phyloP scores from a whole-genome alignment of 1,140 invertebrate genomes.

The Mamestra configurata region DNA sequence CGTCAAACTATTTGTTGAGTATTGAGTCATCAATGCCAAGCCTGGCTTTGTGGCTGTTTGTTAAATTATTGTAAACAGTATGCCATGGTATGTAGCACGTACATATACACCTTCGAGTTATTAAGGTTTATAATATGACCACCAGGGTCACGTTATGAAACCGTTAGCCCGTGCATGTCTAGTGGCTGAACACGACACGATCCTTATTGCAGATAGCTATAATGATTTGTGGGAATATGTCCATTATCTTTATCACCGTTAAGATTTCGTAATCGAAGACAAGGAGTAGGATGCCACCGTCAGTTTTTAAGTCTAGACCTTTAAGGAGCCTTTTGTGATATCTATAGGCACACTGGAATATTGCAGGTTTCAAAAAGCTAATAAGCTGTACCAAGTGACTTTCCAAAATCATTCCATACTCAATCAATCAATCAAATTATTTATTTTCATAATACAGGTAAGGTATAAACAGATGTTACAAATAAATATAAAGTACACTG shows the following conservation, averaged over 20 bases:
- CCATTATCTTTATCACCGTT: neutral
- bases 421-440: too few relatives aligned
- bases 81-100: neutral
- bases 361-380: too few relatives aligned
- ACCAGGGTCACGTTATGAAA: neutral
- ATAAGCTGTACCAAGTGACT: too few relatives aligned
- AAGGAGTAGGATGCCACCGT: neutral
- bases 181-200: neutral
- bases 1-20: neutral
- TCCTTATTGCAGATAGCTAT: neutral
- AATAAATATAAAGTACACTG: too few relatives aligned
- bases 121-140: neutral
- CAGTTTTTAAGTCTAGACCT: neutral
- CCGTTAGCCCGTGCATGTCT: neutral
- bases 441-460: too few relatives aligned
- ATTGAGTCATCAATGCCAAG: conserved; percentile 36
- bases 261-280: neutral
- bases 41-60: conserved; percentile 13
- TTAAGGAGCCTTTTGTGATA: neutral
- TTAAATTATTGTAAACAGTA: conserved; percentile 11
- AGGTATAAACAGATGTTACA: too few relatives aligned
- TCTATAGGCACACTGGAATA: too few relatives aligned
- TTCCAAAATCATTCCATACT: too few relatives aligned
- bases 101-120: neutral
- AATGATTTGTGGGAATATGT: neutral